Conservation (phyloP, 2,888 invertebrate species). For the Chloromyia formosa region DNA sequence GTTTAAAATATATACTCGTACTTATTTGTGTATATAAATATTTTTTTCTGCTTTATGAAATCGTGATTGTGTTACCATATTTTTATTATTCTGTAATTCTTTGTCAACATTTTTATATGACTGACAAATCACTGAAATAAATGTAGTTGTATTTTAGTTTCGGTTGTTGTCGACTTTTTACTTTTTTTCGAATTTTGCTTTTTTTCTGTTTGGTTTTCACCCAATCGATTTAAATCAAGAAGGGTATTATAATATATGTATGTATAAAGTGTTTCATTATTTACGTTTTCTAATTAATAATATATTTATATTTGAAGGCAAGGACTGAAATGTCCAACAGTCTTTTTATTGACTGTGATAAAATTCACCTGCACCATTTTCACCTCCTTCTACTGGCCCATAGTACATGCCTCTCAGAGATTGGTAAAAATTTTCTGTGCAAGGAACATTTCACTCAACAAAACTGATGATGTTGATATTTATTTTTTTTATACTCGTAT, state of each 20-base stretch:
- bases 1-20: too few relatives aligned
- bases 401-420: too few relatives aligned
- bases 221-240: background rate
- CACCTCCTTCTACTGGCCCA: background rate
- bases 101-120: too few relatives aligned
- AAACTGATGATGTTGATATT: slow-evolving; percentile 57
- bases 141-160: too few relatives aligned
- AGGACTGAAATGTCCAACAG: slow-evolving; percentile 65
- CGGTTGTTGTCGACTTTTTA: slow-evolving; percentile 26
- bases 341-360: slow-evolving; percentile 50
- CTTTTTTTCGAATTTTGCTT: slow-evolving; percentile 30
- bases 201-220: background rate
- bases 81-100: too few relatives aligned
- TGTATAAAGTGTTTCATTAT: background rate
- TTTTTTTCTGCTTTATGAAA: background rate
- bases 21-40: too few relatives aligned
- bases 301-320: slow-evolving; percentile 52
- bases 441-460: slow-evolving; percentile 65
- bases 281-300: slow-evolving; percentile 18
- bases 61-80: too few relatives aligned
- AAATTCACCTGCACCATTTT: slow-evolving; percentile 46
- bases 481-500: background rate
- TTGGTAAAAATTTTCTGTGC: slow-evolving; percentile 52
- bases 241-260: too few relatives aligned
- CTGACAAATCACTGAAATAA: too few relatives aligned